These are phyloP conservation scores for Cairina moschata DNA, from an alignment of 2,113 vertebrate genomes.

Conservation along the genomic window DNA sequence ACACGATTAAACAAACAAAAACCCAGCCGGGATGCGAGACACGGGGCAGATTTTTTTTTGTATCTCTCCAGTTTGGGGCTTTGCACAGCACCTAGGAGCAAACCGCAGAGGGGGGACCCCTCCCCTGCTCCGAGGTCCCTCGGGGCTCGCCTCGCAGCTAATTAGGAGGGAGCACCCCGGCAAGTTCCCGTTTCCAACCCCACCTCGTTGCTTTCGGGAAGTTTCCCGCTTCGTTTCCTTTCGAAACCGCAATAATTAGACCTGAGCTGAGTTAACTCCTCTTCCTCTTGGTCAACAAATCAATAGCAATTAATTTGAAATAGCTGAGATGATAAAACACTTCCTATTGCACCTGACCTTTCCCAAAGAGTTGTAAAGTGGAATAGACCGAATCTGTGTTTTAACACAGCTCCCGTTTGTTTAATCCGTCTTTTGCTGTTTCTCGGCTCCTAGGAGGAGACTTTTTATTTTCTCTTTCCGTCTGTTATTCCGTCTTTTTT, in stretches of 20 bases:
- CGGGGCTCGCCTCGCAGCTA: background rate
- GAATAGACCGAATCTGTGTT: background rate
- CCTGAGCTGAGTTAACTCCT: slow-evolving; percentile 17
- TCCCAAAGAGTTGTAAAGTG: background rate
- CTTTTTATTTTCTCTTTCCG: background rate
- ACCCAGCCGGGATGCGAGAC: background rate
- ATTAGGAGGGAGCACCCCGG: slow-evolving; percentile 32
- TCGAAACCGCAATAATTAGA: slow-evolving; percentile 40
- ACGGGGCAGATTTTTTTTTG: background rate
- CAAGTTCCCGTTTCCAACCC: background rate
- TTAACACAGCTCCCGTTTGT: background rate
- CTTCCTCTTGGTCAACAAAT: slow-evolving; percentile 51
- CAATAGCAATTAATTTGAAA: slow-evolving; percentile 60
- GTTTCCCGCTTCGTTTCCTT: background rate
- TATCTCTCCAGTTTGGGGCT: background rate
- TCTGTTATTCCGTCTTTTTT: background rate
- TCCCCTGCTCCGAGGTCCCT: background rate
- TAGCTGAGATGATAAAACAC: slow-evolving; percentile 30
- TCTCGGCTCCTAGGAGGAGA: background rate
- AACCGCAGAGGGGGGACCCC: background rate
- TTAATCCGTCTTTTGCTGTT: background rate
- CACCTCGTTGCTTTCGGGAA: background rate
- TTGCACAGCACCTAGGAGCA: background rate
- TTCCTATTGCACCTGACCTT: slow-evolving; percentile 25
- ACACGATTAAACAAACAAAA: background rate